Conservation (phyloP, 2,113 vertebrate genomes). For the Struthio camelus region DNA sequence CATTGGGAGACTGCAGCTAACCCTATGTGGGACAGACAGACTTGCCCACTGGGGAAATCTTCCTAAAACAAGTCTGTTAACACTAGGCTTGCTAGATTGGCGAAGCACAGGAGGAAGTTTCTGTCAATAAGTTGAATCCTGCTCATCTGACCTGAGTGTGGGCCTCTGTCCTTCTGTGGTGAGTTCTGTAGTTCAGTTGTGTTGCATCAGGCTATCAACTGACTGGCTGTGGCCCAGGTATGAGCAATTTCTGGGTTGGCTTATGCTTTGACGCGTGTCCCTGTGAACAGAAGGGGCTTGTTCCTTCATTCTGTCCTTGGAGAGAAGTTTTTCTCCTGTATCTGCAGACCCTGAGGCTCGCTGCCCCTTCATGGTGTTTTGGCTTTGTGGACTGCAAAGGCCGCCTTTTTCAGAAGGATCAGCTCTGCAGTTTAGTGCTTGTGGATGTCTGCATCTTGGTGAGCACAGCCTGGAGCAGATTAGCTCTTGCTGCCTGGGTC, state of each 20-base stretch:
- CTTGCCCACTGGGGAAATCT: neutral
- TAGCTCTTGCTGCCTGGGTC: neutral
- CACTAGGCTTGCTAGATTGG: neutral
- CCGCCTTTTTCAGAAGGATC: neutral
- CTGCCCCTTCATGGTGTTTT: neutral
- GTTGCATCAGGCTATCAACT: neutral
- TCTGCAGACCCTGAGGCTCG: neutral
- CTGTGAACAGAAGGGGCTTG: neutral
- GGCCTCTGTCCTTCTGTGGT: neutral
- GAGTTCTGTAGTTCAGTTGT: neutral
- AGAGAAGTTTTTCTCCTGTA: neutral
- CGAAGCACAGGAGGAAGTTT: neutral
- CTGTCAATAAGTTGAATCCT: neutral
- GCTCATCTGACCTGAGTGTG: neutral
- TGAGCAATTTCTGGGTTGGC: too few species aligned
- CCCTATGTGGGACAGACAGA: slow-evolving; percentile 31
- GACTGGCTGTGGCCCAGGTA: too few species aligned
- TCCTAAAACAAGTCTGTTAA: neutral
- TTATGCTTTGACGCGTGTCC: neutral
- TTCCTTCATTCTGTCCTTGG: neutral
- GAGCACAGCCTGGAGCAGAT: neutral
- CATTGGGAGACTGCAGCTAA: neutral
- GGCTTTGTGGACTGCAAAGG: neutral
- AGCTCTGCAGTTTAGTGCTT: neutral
- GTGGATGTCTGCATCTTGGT: neutral